Base-by-base conservation (phyloP, 2,113 vertebrate genomes). In the Podiceps cristatus region DNA sequence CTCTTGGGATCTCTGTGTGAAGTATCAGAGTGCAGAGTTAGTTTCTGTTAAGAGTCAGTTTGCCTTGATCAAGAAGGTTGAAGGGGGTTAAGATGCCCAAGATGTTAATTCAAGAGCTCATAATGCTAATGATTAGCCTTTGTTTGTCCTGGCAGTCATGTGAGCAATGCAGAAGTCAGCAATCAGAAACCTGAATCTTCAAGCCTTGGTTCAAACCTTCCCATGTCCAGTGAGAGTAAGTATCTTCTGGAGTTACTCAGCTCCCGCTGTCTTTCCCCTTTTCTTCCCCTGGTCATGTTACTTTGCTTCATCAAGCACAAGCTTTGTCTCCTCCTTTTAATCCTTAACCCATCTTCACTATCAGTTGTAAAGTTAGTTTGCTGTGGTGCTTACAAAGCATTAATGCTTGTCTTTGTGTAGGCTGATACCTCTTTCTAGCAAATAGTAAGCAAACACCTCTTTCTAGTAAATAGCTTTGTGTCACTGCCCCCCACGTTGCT, bases 201-300 rank as follows among this genome's bases (percentile, higher is more conserved):
- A 97, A 98, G 92, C 63, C 97, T 98, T 96, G 97, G 91, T 69
- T 97, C 98, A 96, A 98, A 98, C 93, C 97, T 98, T 92, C 76
- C 98, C 88, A 97, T 99, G 95, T 98, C 98, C 79, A 98, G 96
- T 92, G 98, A 98, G 97, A 98, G 98, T 99, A 96, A 98, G 98
- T 98, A 96, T 60, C 35, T n/a, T 75, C 45, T 74, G 74, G 18
- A 55, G 58, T 60, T 74, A 15, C 60, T 64, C 44, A 37, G 20
- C 47, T 69, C 78, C 28, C 37, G 4, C 5, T n/a, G 13, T 18
- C 67, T 66, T 55, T 53, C 24, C 56, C 84, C 4, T 1, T 79
- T 63, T 76, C 42, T 82, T 73, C 62, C 31, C 5, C 52, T 92
- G 56, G 2, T 86, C 58, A 77, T 2, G 1, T 47, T 49, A 23